Evolutionary conservation across 2,113 vertebrate species (phyloP), one percentile per base, ranked within the genome.

Genomic region (Coracopsis vasa): DNA sequence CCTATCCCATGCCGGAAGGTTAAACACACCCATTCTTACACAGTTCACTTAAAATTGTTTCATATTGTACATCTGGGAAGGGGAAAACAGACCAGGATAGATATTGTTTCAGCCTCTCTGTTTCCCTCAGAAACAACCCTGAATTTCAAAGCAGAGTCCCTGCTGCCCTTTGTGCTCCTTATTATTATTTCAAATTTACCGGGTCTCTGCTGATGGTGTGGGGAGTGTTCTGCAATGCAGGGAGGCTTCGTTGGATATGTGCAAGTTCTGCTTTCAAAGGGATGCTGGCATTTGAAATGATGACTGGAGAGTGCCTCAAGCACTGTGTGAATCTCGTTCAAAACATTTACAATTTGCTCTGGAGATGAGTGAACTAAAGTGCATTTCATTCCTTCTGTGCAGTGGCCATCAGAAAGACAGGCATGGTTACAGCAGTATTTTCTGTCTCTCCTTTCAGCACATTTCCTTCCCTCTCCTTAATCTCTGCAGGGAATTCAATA

Each of bases 11-110:
- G 1, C 70, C 5, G 3, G 85, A 95, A 95, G 69, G 53, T 91
- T 90, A 81, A 92, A 87, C 74, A 81, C 88, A 88, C 85, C 92
- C 78, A 58, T 96, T 97, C 95, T 92, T 87, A 44, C 51, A 93
- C 54, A 33, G 19, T 80, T 86, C 35, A 31, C 75, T 86, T 80
- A 48, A 88, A 93, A 61, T 79, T 91, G 50, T 93, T 97, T 84
- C 71, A 88, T 77, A 39, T 41, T 70, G 20, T 94, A 82, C 53
- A 81, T 56, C 80, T 90, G 72, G 48, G 45, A 91, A 67, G 48
- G 42, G 54, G 60, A 83, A 86, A 91, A 13, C 37, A 83, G 80
- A 77, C 39, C 8, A 79, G 62, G 60, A 64, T 31, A 88, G 61
- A 29, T 72, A 77, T 23, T 83, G n/a, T 93, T 92, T 93, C 54